Percentiles rank a stretch among this genome's conserved stretches.
These are phyloP conservation scores for Pachypsylla venusta DNA, from an alignment of 1,140 invertebrate genomes.

Conservation along the genomic window DNA sequence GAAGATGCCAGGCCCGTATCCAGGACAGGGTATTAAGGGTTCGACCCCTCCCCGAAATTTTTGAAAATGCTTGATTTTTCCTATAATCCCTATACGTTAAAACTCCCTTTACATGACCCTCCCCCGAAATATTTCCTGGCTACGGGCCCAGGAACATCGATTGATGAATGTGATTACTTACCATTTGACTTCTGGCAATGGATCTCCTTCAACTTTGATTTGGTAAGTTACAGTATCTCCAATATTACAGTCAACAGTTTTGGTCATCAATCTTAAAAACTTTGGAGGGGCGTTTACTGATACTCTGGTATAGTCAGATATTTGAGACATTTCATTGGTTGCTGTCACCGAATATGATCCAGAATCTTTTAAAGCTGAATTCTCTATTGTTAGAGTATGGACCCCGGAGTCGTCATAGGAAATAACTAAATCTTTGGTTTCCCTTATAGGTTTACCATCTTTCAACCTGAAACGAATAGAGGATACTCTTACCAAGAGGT, in stretches of 20 bases:
- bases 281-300: constrained; percentile 61
- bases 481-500: too few species aligned
- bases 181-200: constrained; percentile 67
- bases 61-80: too few species aligned
- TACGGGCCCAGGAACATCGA: too few species aligned
- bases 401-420: constrained; percentile 42
- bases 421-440: constrained; percentile 46
- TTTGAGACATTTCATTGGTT: constrained; percentile 74
- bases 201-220: constrained; percentile 68
- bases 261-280: constrained; percentile 49
- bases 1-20: too few species aligned
- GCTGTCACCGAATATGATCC: constrained; percentile 89
- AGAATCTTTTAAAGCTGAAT: constrained; percentile 65
- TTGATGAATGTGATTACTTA: too few species aligned
- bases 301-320: constrained; percentile 68
- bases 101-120: too few species aligned
- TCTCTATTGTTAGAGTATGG: constrained; percentile 62
- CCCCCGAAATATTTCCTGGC: too few species aligned
- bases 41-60: too few species aligned
- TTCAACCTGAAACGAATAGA: too few species aligned
- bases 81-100: too few species aligned
- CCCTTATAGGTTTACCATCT: constrained; percentile 55
- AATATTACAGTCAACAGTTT: constrained; percentile 51
- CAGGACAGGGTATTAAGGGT: too few species aligned
- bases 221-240: constrained; percentile 62